Evolutionary conservation across 2,113 vertebrate genomes (phyloP), one percentile per base, ranked within the genome.

Genomic region (Aspidoscelis tigris): DNA sequence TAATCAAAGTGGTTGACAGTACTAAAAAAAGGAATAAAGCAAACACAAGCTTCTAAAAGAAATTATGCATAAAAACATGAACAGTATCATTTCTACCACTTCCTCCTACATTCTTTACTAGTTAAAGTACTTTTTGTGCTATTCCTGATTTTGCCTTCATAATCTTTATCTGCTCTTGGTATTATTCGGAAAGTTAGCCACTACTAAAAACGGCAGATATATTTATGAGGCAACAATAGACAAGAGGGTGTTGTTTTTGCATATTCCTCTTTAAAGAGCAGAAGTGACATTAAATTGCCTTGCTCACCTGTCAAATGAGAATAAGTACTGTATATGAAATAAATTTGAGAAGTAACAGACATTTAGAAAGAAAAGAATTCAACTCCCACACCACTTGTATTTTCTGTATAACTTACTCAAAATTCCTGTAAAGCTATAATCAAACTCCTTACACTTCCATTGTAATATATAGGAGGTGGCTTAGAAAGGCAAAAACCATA

Each of bases 401-500:
- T 0, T 78, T 53, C n/a, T 66, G 26, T 12, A 55, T 83, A 76
- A 83, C 24, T 65, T 50, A 76, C 65, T 75, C 20, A 21, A 12
- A 41, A 18, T 44, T n/a, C 76, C 76, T 61, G 85, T 20, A 82
- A 18, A 72, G 41, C 50, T 82, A 33, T 72, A 73, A 80, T 10
- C 68, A 79, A 26, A 43, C 73, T 12, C 20, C 1, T 8, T 33
- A 41, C 8, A 43, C 33, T 18, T 14, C 0, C 12, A 14, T 6
- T 68, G 70, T 78, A 50, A 50, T 4, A 18, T 65, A 53, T 53
- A 68, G 24, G 26, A 68, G 65, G 22, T 26, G 33, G 9, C 44
- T 18, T 53, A 53, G 21, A n/a, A 33, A 16, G 14, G 41, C 10
- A 16, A n/a, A 81, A 55, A 55, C 12, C 65, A 66, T 39, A 41